Evolutionary conservation across 2,888 invertebrate genomes (phyloP), one percentile per base, ranked within the genome.

Genomic region (Scrobipalpa costella): DNA sequence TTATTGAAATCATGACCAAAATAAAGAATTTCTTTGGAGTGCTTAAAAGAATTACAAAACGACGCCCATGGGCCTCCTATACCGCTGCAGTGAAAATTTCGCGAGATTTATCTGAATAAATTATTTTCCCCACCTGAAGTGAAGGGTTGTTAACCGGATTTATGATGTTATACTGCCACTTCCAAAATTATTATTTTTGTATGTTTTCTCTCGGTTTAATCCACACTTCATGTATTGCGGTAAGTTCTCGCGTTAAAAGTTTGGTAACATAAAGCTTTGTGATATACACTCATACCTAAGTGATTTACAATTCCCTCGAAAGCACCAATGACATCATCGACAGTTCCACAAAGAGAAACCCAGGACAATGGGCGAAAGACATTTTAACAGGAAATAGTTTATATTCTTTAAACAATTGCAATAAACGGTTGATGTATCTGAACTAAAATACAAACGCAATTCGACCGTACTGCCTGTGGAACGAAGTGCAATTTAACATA

Each of bases 51-150:
- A 88, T 78, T 70, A 78, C 75, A 65, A 68, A 86, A 89, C 81
- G 81, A 82, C 77, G 76, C 90, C 89, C 90, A 66, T 71, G 90
- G 90, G 90, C 77, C 81, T 79, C 70, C 77, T 85, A 79, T 70
- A 69, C 72, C 72, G 72, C 70, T 75, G 76, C 78, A 79, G 78
- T 78, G 82, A 84, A 85, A 85, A 85, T 84, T 78, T 81, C 77
- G 68, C 71, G 75, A 86, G 90, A 91, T 90, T 91, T 90, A 90
- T 91, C 83, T 86, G 86, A 90, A 90, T 90, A 91, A 90, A 91
- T 91, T 88, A 90, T 88, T 84, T 85, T 81, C 83, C 75, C 84
- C 80, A 88, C 88, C 88, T 90, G 88, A 84, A 87, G 75, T 85
- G 88, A 90, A 90, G 90, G 90, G 90, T 89, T 90, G 84, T 77